Evolutionary conservation across 1,140 invertebrate genomes (phyloP), one percentile per base, ranked within the genome.

Genomic region (Drosophila baimaii): DNA sequence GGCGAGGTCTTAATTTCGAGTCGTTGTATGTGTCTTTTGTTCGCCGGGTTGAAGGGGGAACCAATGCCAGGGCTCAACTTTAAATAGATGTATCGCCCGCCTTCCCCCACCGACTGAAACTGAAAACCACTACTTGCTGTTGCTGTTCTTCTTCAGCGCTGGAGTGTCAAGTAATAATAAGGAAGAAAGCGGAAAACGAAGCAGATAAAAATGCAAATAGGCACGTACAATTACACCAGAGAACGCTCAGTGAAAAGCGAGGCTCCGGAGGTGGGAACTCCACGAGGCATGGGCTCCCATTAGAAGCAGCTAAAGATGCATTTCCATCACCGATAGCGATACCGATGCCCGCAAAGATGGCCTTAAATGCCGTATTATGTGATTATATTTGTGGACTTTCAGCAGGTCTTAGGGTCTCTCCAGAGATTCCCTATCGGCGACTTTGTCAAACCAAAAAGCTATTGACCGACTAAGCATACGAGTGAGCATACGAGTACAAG

Each of bases 161-260:
- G 31, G 51, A 65, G 64, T 76, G 59, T 37, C 55, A 58, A 74
- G 49, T 64, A 54, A 68, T 86, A 70, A 88, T 73, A 69, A 59
- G 80, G 68, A 88, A 83, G 80, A 89, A 88, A 88, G 77, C 76
- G 61, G 58, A 88, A 79, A 80, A 68, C 79, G 73, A 66, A 89
- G 76, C 79, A 78, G 61, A 81, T 77, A 62, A 88, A 86, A 83
- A 88, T 83, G 83, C 83, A 88, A 88, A 88, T 89, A 75, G 64
- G 83, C 83, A 86, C 84, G 83, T 88, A 65, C 76, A 82, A 64
- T 66, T 61, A 77, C 54, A 35, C 31, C 27, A 31, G 27, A 29
- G 23, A n/a, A 10, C 3, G 13, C 47, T 25, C 17, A 25, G 41
- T 51, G 33, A 46, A 69, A 15, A 44, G 35, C 29, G 31, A 31